Evolutionary conservation across 2,797 vertebrate genomes (phyloP).

Genomic region (Spinus olivaceus): DNA sequence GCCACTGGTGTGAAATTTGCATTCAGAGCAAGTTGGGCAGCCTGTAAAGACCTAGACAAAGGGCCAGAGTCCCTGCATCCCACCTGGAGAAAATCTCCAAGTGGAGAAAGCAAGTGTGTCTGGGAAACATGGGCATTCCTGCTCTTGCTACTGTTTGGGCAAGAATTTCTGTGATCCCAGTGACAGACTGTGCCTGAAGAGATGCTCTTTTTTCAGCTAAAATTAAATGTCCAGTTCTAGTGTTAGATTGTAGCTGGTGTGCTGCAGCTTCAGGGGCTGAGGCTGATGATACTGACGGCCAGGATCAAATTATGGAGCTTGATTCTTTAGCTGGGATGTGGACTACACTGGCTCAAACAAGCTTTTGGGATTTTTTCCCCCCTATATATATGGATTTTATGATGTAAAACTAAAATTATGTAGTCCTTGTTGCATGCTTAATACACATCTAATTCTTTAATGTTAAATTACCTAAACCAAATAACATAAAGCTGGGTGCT

Average conservation of each 20-base stretch:
- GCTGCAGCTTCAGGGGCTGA: neutral
- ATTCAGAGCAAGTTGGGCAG: conserved; percentile 3
- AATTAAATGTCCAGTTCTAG: neutral
- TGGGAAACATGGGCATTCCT: neutral
- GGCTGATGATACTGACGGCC: neutral
- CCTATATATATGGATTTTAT: neutral
- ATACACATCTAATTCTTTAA: neutral
- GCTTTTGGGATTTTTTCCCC: neutral
- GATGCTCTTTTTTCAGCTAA: neutral
- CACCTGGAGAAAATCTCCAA: conserved; percentile 31
- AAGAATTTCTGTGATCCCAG: neutral
- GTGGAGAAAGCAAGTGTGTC: neutral
- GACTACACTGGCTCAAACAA: neutral
- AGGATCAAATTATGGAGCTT: neutral
- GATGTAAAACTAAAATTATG: neutral
- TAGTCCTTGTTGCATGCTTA: neutral
- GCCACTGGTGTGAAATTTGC: conserved; percentile 44
- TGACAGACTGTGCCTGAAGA: neutral
- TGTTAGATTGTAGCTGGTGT: neutral
- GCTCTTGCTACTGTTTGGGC: neutral
- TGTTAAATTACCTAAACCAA: neutral
- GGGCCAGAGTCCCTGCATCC: neutral
- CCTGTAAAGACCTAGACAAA: neutral
- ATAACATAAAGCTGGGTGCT: neutral
- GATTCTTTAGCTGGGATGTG: neutral